phyloP scores from a whole-genome alignment of 2,113 vertebrate species.

The Phocoena sinus region DNA sequence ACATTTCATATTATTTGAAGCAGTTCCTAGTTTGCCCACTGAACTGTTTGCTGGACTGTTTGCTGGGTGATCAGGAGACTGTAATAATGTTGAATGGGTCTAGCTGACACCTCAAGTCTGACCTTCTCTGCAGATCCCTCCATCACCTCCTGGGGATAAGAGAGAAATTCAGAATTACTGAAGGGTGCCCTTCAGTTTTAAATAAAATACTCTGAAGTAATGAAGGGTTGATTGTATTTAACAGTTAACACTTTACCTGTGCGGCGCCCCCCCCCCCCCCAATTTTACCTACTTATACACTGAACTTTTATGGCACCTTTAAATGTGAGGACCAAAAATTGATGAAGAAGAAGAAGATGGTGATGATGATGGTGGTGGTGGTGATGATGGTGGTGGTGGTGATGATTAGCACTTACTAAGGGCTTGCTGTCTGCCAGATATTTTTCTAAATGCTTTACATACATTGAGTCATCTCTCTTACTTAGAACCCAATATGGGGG shows the following conservation, averaged over 20 bases:
- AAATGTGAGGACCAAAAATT: neutral
- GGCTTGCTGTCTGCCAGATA: neutral
- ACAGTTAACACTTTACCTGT: neutral
- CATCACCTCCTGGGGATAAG: neutral
- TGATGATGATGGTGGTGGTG: no score
- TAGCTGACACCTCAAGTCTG: no score
- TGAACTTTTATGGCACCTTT: neutral
- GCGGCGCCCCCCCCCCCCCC: fast-evolving
- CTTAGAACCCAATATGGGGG: neutral
- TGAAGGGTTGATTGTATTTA: neutral
- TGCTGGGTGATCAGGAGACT: neutral
- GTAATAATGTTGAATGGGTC: neutral
- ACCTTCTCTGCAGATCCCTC: neutral
- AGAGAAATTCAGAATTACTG: neutral
- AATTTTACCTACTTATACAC: neutral
- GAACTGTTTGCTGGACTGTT: neutral
- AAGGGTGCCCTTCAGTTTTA: neutral
- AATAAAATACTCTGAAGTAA: neutral
- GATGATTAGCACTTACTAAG: neutral
- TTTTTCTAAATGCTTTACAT: neutral
- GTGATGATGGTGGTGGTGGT: neutral
- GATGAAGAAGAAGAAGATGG: neutral
- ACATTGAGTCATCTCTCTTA: neutral
- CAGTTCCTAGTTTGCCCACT: neutral
- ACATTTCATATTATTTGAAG: neutral